A percentile compares a stretch with the other conserved stretches of the same genome.
phyloP scores from a whole-genome alignment of 30 jellyfish, hydroid and myxozoan species.

The Hydractinia echinata region DNA sequence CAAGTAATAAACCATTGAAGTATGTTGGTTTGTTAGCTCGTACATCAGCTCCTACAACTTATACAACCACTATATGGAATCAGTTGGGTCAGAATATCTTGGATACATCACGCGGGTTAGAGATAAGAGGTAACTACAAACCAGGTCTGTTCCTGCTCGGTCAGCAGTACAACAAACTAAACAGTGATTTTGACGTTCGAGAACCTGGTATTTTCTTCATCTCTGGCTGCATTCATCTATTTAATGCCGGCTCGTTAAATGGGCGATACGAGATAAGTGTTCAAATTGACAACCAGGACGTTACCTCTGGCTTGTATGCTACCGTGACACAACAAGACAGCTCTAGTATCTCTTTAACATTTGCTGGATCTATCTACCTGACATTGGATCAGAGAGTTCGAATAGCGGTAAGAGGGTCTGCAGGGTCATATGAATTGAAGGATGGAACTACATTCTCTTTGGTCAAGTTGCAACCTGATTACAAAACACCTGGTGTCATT shows the following conservation, averaged over 20 bases:
- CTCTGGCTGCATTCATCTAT: slow-evolving; percentile 44
- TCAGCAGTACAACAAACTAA: not conserved
- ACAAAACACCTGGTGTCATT: slow-evolving; percentile 70
- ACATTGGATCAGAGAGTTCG: slow-evolving; percentile 62
- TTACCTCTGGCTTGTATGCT: slow-evolving; percentile 61
- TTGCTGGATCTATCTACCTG: slow-evolving; percentile 70
- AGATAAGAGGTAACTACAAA: slow-evolving; percentile 22
- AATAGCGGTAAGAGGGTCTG: slow-evolving; percentile 47
- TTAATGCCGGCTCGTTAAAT: slow-evolving; percentile 42
- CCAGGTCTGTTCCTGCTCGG: slow-evolving; percentile 32
- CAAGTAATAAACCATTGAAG: slow-evolving; percentile 10
- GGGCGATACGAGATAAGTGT: slow-evolving; percentile 50
- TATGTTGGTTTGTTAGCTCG: slow-evolving; percentile 29
- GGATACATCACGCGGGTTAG: slow-evolving; percentile 1
- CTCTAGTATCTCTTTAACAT: slow-evolving; percentile 39
- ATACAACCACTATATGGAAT: not conserved
- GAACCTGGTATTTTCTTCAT: slow-evolving; percentile 82
- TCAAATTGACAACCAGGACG: slow-evolving; percentile 50
- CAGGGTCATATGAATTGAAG: slow-evolving; percentile 27
- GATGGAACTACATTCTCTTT: slow-evolving; percentile 52
- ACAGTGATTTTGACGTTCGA: slow-evolving; percentile 32
- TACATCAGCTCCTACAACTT: slow-evolving; percentile 35
- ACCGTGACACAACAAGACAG: slow-evolving; percentile 26
- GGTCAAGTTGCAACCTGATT: slow-evolving; percentile 77
- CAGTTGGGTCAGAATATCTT: not conserved